Evolutionary conservation across 2,888 invertebrate species (phyloP), one percentile per base, ranked within the genome.

Genomic region (Schrankia costaestrigalis): DNA sequence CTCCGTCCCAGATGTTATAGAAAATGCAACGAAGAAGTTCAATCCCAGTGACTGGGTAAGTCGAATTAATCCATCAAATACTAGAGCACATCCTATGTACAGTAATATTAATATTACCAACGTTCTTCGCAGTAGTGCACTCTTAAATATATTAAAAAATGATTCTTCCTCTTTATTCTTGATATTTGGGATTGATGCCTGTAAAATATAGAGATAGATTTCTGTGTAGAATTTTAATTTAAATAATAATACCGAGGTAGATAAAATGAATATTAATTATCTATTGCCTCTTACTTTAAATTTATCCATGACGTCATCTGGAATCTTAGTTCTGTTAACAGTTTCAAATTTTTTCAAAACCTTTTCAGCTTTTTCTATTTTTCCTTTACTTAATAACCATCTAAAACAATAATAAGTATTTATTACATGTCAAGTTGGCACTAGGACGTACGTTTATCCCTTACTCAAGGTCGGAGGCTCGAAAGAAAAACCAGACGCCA

Each of bases 231-330:
- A n/a, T n/a, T n/a, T n/a, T n/a, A n/a, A n/a, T n/a, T 11, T 11
- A 10, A 22, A 10, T 22, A 10, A 2, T 11, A 11, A 12, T 12
- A 13, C 12, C n/a, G n/a, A n/a, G n/a, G n/a, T n/a, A n/a, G n/a
- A n/a, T n/a, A n/a, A n/a, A n/a, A n/a, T n/a, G n/a, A n/a, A n/a
- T n/a, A n/a, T n/a, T n/a, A n/a, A n/a, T n/a, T n/a, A n/a, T n/a
- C n/a, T n/a, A n/a, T n/a, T n/a, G n/a, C n/a, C n/a, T n/a, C 73
- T 70, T 48, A 78, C 80, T 28, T 77, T 50, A 45, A 81, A 81
- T 31, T 77, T 69, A 6, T 71, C 62, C 45, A 78, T 50, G 0
- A 75, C 53, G 24, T 71, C 59, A 18, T 74, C 64, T 0, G 79
- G 74, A 32, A 81, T 76, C 41, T 68, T 63, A 2, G 51, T 66